Conservation (phyloP, 2,888 invertebrate species). For the Acanthosepion lycidas region DNA sequence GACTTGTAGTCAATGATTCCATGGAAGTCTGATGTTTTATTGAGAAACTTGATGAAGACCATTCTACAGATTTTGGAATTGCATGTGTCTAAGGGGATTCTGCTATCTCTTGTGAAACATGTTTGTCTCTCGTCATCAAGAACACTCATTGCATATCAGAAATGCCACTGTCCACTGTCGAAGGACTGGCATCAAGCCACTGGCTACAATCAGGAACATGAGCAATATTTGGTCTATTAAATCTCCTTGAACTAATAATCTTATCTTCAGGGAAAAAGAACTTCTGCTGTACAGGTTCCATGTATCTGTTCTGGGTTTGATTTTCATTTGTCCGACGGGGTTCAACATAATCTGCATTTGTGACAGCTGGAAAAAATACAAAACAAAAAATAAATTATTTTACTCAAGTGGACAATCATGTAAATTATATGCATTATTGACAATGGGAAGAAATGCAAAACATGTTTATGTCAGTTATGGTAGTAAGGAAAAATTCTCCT, state of each 20-base stretch:
- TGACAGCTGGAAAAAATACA: neutral
- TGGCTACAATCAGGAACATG: slow-evolving; percentile 11
- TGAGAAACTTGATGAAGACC: neutral
- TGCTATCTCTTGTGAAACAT: neutral
- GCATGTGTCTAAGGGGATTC: neutral
- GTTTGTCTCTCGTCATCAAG: neutral
- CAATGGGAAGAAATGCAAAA: too few species aligned
- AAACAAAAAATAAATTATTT: neutral
- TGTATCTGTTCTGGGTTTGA: neutral
- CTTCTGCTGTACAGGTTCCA: neutral
- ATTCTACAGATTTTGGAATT: neutral
- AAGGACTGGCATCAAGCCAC: neutral
- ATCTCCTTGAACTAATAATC: slow-evolving; percentile 9
- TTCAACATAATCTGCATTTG: neutral
- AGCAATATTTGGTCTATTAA: slow-evolving; percentile 22
- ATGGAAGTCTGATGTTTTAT: neutral
- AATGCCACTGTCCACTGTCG: slow-evolving; percentile 20
- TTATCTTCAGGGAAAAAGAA: slow-evolving; percentile 33
- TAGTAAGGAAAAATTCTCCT: too few species aligned
- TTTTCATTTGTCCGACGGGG: neutral
- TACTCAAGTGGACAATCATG: too few species aligned
- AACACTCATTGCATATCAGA: neutral
- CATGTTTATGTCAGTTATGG: too few species aligned
- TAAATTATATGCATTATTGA: too few species aligned
- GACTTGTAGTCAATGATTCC: neutral